These are phyloP conservation scores for Mesorhabditis belari DNA, from an alignment of 2,888 invertebrate species.

Conservation along the genomic window DNA sequence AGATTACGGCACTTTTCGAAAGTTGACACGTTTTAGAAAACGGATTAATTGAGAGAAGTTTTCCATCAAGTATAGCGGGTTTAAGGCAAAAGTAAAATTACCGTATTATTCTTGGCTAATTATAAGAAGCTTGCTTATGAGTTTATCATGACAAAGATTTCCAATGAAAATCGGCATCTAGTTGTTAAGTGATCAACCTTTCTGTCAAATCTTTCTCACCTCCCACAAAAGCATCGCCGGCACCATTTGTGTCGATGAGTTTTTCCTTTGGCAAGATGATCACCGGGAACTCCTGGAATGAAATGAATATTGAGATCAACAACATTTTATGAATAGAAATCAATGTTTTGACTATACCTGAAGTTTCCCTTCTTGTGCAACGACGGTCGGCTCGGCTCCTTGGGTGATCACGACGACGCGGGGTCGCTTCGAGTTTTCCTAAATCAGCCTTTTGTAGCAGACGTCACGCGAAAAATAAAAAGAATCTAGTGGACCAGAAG, in stretches of 20 bases:
- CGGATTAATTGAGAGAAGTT: too few relatives aligned
- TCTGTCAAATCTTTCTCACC: conserved; percentile 57
- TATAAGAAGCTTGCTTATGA: not conserved
- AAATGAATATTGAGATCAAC: not conserved
- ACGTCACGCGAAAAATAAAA: conserved; percentile 2
- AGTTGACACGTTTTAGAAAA: too few relatives aligned
- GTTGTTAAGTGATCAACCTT: not conserved
- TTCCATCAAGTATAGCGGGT: too few relatives aligned
- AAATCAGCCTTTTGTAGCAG: too few relatives aligned
- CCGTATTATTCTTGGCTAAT: too few relatives aligned
- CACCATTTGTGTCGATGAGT: conserved; percentile 93
- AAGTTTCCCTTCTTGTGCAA: conserved; percentile 59
- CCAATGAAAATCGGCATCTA: not conserved
- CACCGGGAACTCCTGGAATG: conserved; percentile 36
- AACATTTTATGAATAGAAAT: too few relatives aligned
- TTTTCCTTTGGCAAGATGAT: conserved; percentile 57
- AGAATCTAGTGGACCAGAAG: not conserved
- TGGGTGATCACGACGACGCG: conserved; percentile 86
- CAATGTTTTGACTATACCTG: too few relatives aligned
- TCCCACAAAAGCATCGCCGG: conserved; percentile 96
- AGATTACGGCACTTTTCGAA: too few relatives aligned
- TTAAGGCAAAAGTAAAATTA: too few relatives aligned
- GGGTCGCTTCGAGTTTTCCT: conserved; percentile 64
- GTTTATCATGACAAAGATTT: not conserved
- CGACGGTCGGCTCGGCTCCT: conserved; percentile 75